Conservation (phyloP, 2,797 vertebrate genomes). For the Botia kubotai region DNA sequence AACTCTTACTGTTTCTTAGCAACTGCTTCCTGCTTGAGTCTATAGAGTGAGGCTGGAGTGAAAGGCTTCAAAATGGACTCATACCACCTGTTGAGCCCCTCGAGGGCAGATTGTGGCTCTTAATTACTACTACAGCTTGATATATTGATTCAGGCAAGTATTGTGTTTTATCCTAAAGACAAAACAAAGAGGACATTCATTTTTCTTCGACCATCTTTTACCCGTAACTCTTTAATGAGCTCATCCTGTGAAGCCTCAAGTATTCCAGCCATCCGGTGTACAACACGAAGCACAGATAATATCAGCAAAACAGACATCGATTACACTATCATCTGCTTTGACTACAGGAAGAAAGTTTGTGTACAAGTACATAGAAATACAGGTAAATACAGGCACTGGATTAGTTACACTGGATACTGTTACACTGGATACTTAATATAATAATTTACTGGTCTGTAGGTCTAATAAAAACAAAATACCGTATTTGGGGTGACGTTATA, state of each 20-base stretch:
- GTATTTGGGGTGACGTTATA: too few species aligned
- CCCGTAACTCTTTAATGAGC: conserved; percentile 20
- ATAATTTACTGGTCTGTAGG: too few species aligned
- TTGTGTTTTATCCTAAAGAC: conserved; percentile 49
- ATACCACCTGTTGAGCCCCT: conserved; percentile 61
- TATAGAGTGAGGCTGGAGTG: conserved; percentile 53
- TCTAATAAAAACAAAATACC: too few species aligned
- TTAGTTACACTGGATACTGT: too few species aligned
- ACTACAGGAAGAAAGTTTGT: background rate
- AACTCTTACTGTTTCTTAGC: conserved; percentile 74
- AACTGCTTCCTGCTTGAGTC: conserved; percentile 74
- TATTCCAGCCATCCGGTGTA: conserved; percentile 19
- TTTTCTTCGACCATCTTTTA: conserved; percentile 41
- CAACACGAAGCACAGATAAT: conserved; percentile 5
- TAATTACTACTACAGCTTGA: conserved; percentile 45
- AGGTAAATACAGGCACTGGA: too few species aligned
- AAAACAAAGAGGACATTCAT: conserved; percentile 48
- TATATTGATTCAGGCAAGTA: conserved; percentile 65
- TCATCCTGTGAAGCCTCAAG: conserved; percentile 23
- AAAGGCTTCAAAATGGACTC: conserved; percentile 61
- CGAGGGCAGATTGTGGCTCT: conserved; percentile 51
- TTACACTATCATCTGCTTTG: background rate
- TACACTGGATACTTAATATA: too few species aligned
- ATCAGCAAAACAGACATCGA: background rate
- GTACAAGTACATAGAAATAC: background rate